Percentiles rank a stretch among this genome's conserved stretches.
phyloP scores from a whole-genome alignment of 92 coral and sea anemone genomes.

The Pocillopora grandis region DNA sequence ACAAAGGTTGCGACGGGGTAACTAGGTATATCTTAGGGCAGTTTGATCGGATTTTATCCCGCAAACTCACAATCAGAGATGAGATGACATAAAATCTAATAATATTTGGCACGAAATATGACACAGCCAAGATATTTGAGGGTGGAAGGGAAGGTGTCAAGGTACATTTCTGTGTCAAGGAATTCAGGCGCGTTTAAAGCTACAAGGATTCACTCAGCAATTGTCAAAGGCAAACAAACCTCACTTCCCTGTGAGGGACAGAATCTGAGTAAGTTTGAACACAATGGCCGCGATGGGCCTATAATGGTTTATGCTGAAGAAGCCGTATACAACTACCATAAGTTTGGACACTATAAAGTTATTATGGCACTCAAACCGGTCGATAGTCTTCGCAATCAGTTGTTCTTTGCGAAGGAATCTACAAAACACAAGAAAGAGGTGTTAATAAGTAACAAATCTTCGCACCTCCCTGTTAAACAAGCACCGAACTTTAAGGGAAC shows the following conservation, averaged over 20 bases:
- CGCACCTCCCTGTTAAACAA: conserved; percentile 25
- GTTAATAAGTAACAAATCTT: conserved; percentile 8
- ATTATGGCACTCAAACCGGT: conserved; percentile 74
- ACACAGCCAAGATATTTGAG: background rate
- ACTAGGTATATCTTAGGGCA: background rate
- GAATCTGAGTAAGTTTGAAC: conserved; percentile 82
- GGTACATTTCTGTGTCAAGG: conserved; percentile 7
- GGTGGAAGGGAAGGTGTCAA: background rate
- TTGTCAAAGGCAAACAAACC: conserved; percentile 82
- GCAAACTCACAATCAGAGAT: conserved; percentile 6
- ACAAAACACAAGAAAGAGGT: conserved; percentile 36
- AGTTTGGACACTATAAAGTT: conserved; percentile 64
- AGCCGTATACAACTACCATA: conserved; percentile 27
- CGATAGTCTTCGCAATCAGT: conserved; percentile 74
- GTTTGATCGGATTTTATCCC: background rate
- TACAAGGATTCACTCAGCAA: conserved; percentile 79
- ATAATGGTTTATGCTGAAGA: conserved; percentile 89
- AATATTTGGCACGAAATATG: conserved; percentile 22
- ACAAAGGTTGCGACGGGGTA: conserved; percentile 13
- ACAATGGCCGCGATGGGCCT: conserved; percentile 80
- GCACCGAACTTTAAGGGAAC: background rate
- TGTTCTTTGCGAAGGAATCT: conserved; percentile 64
- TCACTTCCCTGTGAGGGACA: conserved; percentile 72
- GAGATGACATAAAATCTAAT: conserved; percentile 2
- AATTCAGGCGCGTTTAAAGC: conserved; percentile 14